Evolutionary conservation across 2,888 invertebrate species (phyloP).

Genomic region (Pterostichus madidus): DNA sequence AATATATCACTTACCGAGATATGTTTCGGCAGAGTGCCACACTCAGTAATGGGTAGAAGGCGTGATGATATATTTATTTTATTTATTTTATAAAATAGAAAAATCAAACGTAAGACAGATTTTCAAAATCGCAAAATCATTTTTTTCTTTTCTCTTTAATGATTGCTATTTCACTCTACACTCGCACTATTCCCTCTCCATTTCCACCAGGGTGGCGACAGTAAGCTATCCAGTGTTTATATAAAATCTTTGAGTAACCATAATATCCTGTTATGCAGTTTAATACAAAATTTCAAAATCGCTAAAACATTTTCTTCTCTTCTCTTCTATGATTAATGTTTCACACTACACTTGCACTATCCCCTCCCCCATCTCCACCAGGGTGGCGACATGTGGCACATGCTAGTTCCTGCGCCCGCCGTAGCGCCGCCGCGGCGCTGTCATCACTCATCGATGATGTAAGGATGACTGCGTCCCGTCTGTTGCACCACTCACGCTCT

Average conservation of each 20-base stretch:
- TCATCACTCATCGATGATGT: slow-evolving; percentile 60
- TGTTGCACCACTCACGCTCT: slow-evolving; percentile 47
- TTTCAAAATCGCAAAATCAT: not conserved
- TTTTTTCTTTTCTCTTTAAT: not conserved
- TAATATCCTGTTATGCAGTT: too few relatives aligned
- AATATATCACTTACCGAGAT: too few relatives aligned
- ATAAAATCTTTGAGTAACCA: too few relatives aligned
- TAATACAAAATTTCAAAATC: not conserved
- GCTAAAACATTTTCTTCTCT: not conserved
- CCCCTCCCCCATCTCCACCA: too few relatives aligned
- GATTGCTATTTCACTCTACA: slow-evolving; percentile 14
- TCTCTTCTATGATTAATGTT: slow-evolving; percentile 22
- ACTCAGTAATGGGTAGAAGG: too few relatives aligned
- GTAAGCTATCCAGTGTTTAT: too few relatives aligned
- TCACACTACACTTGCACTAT: not conserved
- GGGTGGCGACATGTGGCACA: slow-evolving; percentile 12
- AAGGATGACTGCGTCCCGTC: slow-evolving; percentile 52
- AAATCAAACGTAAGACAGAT: too few relatives aligned
- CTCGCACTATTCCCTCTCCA: too few relatives aligned
- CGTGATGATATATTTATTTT: too few relatives aligned
- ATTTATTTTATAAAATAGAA: too few relatives aligned
- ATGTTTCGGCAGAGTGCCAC: too few relatives aligned
- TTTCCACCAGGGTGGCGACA: not conserved
- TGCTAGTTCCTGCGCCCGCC: slow-evolving; percentile 9
- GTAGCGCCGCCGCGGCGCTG: slow-evolving; percentile 4